Evolutionary conservation across 1,140 invertebrate genomes (phyloP).

Genomic region (Thrips palmi): DNA sequence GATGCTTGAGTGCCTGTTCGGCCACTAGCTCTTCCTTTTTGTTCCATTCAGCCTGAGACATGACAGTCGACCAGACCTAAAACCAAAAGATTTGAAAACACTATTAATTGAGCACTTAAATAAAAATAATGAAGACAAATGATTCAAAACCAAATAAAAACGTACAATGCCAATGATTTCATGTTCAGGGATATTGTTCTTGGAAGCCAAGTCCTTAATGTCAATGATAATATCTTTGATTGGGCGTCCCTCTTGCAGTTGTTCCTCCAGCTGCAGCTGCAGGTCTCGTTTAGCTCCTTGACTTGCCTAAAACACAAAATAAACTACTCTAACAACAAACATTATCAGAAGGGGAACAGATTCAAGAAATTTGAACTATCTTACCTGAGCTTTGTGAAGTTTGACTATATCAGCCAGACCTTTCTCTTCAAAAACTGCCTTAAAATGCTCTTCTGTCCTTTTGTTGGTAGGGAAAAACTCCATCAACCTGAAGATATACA

Average conservation of each 20-base stretch:
- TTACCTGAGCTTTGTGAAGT: slow-evolving; percentile 65
- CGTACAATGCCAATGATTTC: slow-evolving; percentile 65
- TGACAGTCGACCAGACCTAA: slow-evolving; percentile 83
- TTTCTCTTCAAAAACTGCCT: slow-evolving; percentile 63
- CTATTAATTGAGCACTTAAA: slow-evolving; percentile 1
- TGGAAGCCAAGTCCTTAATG: slow-evolving; percentile 67
- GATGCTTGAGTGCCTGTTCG: slow-evolving; percentile 82
- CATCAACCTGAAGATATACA: slow-evolving; percentile 42
- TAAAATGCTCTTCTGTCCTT: slow-evolving; percentile 74
- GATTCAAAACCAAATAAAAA: slow-evolving; percentile 13
- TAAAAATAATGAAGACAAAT: slow-evolving; percentile 5
- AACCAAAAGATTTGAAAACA: slow-evolving; percentile 10
- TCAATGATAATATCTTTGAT: slow-evolving; percentile 64
- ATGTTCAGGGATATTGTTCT: slow-evolving; percentile 68
- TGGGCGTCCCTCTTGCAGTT: slow-evolving; percentile 62
- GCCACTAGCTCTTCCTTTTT: slow-evolving; percentile 93
- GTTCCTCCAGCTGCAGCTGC: slow-evolving; percentile 53
- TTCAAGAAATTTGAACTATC: background rate
- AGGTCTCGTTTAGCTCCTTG: slow-evolving; percentile 68
- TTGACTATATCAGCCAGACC: slow-evolving; percentile 74
- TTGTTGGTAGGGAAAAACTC: slow-evolving; percentile 88
- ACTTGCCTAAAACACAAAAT: slow-evolving; percentile 33
- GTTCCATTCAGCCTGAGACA: slow-evolving; percentile 91
- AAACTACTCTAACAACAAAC: background rate
- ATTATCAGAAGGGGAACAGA: background rate